phyloP scores from a whole-genome alignment of 2,113 vertebrate species.

The Oreochromis aureus region DNA sequence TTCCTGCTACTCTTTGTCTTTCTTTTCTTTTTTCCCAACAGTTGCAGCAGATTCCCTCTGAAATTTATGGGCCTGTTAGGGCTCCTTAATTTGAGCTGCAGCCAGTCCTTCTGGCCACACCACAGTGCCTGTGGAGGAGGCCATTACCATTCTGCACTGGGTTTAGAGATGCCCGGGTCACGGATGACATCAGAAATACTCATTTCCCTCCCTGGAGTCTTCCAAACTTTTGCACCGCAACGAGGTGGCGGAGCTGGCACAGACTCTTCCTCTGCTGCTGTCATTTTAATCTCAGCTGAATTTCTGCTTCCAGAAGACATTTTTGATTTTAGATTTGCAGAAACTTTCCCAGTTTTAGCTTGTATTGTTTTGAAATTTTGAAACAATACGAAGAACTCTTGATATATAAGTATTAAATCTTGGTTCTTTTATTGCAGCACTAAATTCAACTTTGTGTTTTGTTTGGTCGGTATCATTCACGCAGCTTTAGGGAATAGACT shows the following conservation, averaged over 20 bases:
- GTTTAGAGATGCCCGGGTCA: conserved; percentile 34
- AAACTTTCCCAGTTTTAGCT: not conserved
- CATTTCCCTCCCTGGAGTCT: not conserved
- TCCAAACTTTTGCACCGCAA: conserved; percentile 9
- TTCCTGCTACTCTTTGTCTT: not conserved
- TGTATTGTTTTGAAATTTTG: not conserved
- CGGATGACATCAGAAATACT: conserved; percentile 46
- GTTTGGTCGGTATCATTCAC: not conserved
- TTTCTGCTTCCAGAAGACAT: not conserved
- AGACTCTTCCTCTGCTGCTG: not conserved
- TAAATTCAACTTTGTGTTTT: not conserved
- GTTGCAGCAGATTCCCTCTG: conserved; percentile 1
- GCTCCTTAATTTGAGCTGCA: conserved; percentile 29
- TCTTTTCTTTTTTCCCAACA: not conserved
- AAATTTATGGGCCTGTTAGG: conserved; percentile 38
- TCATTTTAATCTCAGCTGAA: not conserved
- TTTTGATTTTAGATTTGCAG: not conserved
- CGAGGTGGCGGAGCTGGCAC: conserved; percentile 18
- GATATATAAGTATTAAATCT: not conserved
- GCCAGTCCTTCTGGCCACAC: conserved; percentile 25
- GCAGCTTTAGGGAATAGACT: not conserved
- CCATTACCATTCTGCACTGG: conserved; percentile 8
- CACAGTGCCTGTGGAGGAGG: conserved; percentile 9
- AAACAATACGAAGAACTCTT: not conserved
- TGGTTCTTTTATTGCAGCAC: not conserved